Evolutionary conservation across 2,888 invertebrate species (phyloP).

Genomic region (Polietes domitor): DNA sequence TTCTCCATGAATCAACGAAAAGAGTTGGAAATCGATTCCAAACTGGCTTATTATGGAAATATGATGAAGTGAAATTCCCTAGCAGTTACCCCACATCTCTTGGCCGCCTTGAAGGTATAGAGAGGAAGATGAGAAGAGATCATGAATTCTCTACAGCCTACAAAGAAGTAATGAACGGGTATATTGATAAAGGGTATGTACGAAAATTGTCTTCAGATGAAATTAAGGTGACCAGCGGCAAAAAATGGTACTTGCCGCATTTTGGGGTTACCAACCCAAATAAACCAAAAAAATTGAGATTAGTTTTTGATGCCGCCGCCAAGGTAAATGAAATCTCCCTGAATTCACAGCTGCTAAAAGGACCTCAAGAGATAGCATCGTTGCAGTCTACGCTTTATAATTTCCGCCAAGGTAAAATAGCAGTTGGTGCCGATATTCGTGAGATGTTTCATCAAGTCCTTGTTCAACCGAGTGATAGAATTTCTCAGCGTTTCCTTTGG

Average conservation of each 20-base stretch:
- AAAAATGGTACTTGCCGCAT: slow-evolving; percentile 71
- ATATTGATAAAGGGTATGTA: slow-evolving; percentile 35
- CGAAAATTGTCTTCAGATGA: slow-evolving; percentile 47
- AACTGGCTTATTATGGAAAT: slow-evolving; percentile 55
- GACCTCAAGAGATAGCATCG: slow-evolving; percentile 72
- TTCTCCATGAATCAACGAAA: slow-evolving; percentile 25
- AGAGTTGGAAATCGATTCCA: slow-evolving; percentile 50
- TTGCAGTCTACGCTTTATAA: slow-evolving; percentile 8
- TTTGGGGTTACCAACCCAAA: slow-evolving; percentile 70
- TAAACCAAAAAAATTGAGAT: slow-evolving; percentile 70
- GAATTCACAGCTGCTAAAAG: slow-evolving; percentile 71
- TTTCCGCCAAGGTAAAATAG: slow-evolving; percentile 14
- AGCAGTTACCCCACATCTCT: slow-evolving; percentile 48
- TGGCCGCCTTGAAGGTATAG: slow-evolving; percentile 39
- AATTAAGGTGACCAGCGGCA: slow-evolving; percentile 30
- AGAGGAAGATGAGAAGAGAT: slow-evolving; percentile 39
- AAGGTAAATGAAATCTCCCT: slow-evolving; percentile 68
- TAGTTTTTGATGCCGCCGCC: slow-evolving; percentile 75
- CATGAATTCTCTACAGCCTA: slow-evolving; percentile 19
- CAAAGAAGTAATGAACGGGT: slow-evolving; percentile 16
- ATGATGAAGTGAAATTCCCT: slow-evolving; percentile 6
- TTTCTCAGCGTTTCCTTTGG: slow-evolving; percentile 61
- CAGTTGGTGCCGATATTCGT: no score
- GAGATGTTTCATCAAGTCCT: slow-evolving; percentile 50
- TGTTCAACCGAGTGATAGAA: no score